Evolutionary conservation across 2,797 vertebrate genomes (phyloP).

Genomic region (Pangasius larnaudii): DNA sequence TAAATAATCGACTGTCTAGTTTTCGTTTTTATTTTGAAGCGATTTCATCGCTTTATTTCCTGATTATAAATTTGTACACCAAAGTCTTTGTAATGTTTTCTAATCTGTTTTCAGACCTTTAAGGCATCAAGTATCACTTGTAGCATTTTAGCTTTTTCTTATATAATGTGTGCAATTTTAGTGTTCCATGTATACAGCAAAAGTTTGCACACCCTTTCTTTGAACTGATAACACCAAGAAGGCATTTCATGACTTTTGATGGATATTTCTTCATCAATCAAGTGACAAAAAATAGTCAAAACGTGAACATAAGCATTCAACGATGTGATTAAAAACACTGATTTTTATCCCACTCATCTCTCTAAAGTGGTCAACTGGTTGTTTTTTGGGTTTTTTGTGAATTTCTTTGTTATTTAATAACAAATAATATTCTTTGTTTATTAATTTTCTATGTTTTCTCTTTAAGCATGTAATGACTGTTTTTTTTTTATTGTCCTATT

Average conservation of each 20-base stretch:
- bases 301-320: neutral
- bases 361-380: too few species aligned
- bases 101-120: slow-evolving; percentile 11
- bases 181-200: neutral
- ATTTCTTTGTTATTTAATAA: neutral
- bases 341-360: neutral
- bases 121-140: neutral
- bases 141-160: neutral
- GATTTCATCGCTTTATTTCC: neutral
- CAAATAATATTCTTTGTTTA: neutral
- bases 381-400: neutral
- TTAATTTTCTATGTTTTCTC: neutral
- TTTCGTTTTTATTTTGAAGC: neutral
- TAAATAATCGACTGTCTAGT: neutral
- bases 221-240: neutral
- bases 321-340: neutral
- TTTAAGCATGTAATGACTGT: neutral
- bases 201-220: neutral
- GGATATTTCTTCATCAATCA: neutral
- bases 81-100: neutral
- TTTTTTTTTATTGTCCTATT: neutral
- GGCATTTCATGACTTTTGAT: neutral
- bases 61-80: neutral
- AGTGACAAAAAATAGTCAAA: neutral
- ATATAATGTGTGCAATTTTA: neutral